Evolutionary conservation across 2,888 invertebrate species (phyloP).

Genomic region (Bombylius major): DNA sequence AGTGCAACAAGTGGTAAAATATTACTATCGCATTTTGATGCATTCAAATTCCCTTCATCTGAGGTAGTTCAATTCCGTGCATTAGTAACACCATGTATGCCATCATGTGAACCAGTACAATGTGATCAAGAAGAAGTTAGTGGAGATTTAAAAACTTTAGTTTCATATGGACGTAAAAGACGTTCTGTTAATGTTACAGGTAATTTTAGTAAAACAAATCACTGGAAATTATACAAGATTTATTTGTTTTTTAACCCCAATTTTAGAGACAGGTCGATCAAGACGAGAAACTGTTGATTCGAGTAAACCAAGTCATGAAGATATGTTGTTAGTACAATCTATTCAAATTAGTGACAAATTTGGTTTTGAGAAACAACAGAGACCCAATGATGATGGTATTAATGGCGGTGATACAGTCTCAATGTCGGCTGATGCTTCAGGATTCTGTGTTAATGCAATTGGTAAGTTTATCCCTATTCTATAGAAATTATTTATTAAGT

Average conservation of each 20-base stretch:
- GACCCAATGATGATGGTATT: constrained; percentile 25
- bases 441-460: constrained; percentile 37
- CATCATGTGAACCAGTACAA: constrained; percentile 81
- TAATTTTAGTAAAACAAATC: constrained; percentile 15
- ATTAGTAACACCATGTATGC: constrained; percentile 89
- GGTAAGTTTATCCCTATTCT: constrained; percentile 23
- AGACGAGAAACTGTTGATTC: constrained; percentile 25
- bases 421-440: constrained; percentile 46
- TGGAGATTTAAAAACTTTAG: constrained; percentile 68
- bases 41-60: constrained; percentile 91
- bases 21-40: constrained; percentile 82
- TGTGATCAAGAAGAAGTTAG: constrained; percentile 75
- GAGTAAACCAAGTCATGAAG: constrained; percentile 47
- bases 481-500: too few species aligned
- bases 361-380: constrained; percentile 62
- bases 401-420: constrained; percentile 59
- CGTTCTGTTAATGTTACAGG: constrained; percentile 45
- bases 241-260: background rate
- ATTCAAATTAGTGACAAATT: constrained; percentile 90
- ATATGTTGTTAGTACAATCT: constrained; percentile 76
- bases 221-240: background rate
- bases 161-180: constrained; percentile 73
- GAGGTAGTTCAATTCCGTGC: constrained; percentile 92
- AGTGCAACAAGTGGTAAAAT: constrained; percentile 68
- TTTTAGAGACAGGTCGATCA: background rate